These are phyloP conservation scores for Champsocephalus esox DNA, from an alignment of 2,797 vertebrate species.

Conservation along the genomic window DNA sequence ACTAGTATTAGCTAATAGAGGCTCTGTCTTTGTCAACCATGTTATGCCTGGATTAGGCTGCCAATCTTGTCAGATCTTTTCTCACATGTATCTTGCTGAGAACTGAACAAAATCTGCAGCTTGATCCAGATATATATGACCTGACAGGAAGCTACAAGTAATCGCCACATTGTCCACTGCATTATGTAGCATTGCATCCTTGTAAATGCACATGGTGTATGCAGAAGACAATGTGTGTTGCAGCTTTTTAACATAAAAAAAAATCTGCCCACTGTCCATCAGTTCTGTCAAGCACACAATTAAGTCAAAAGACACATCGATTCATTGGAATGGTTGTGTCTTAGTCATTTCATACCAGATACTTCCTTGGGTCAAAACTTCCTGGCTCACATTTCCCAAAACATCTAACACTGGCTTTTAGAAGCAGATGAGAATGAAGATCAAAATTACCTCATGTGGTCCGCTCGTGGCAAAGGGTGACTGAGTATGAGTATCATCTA, in stretches of 20 bases:
- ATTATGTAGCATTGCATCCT: slow-evolving; percentile 11
- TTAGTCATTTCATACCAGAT: slow-evolving; percentile 76
- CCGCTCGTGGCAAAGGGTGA: slow-evolving; percentile 86
- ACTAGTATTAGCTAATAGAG: slow-evolving; percentile 25
- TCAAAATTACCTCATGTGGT: slow-evolving; percentile 91
- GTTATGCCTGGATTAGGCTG: slow-evolving; percentile 53
- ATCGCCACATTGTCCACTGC: slow-evolving; percentile 30
- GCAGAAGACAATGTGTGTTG: slow-evolving; percentile 26
- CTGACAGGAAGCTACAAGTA: slow-evolving; percentile 23
- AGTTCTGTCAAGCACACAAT: slow-evolving; percentile 42
- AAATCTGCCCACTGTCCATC: slow-evolving; percentile 45
- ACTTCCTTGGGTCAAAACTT: slow-evolving; percentile 67
- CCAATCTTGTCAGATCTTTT: slow-evolving; percentile 14
- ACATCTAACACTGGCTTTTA: slow-evolving; percentile 37
- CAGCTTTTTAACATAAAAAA: slow-evolving; percentile 30
- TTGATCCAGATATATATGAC: slow-evolving; percentile 43
- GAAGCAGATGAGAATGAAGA: slow-evolving; percentile 53
- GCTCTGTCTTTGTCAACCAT: slow-evolving; percentile 22
- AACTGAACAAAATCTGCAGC: slow-evolving; percentile 35
- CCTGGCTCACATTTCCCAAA: slow-evolving; percentile 60
- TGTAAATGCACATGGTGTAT: slow-evolving; percentile 9
- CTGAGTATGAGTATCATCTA: slow-evolving; percentile 89
- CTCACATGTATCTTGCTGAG: neutral
- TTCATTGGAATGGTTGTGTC: slow-evolving; percentile 67
- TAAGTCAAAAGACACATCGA: slow-evolving; percentile 69